Conservation (phyloP, 2,113 vertebrate genomes). For the Leptocoma aspasia region DNA sequence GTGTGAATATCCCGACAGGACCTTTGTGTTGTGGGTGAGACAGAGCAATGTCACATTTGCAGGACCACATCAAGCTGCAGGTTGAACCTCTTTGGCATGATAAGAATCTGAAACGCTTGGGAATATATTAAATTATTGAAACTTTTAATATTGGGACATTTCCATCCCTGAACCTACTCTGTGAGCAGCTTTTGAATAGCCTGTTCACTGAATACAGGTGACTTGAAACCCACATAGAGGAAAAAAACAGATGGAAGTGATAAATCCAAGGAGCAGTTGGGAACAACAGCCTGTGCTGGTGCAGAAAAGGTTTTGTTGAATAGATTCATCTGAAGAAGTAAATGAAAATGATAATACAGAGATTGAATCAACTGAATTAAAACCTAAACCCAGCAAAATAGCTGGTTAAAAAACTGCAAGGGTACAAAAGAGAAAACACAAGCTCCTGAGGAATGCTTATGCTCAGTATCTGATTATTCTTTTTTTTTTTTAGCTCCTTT, state of each 20-base stretch:
- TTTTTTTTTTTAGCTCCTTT: neutral
- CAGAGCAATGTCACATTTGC: neutral
- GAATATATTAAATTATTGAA: neutral
- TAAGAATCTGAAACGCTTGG: neutral
- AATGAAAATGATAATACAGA: neutral
- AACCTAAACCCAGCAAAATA: neutral
- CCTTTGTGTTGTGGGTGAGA: neutral
- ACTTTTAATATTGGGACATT: neutral
- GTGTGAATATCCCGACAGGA: neutral
- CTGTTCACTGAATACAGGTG: neutral
- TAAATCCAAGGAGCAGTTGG: neutral
- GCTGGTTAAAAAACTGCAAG: neutral
- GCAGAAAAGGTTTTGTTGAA: neutral
- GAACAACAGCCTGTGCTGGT: neutral
- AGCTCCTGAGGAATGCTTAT: neutral
- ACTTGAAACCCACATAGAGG: neutral
- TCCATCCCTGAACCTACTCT: neutral
- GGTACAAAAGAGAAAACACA: neutral
- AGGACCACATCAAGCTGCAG: neutral
- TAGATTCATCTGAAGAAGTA: neutral
- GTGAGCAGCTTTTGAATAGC: neutral
- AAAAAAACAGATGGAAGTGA: neutral
- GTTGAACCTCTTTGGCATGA: neutral
- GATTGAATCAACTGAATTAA: neutral
- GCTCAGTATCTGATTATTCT: neutral